Evolutionary conservation across 2,888 invertebrate species (phyloP).

Genomic region (Phania funesta): DNA sequence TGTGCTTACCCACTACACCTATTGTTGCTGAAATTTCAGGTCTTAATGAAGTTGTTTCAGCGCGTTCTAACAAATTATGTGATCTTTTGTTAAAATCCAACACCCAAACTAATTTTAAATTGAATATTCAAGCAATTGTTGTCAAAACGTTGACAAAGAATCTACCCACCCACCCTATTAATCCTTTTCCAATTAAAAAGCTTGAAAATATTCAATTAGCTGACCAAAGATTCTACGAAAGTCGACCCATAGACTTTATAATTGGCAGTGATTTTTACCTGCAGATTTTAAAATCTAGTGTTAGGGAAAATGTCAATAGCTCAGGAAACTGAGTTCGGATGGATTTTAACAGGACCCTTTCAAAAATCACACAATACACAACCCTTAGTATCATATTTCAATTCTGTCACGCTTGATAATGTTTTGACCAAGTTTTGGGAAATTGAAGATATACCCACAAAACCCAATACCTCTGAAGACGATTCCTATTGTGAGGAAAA

Average conservation of each 20-base stretch:
- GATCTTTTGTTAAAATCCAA: neutral
- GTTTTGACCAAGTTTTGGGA: neutral
- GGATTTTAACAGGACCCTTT: conserved; percentile 17
- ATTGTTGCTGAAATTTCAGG: conserved; percentile 16
- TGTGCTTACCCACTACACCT: too few relatives aligned
- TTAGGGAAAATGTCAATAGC: neutral
- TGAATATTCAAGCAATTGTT: neutral
- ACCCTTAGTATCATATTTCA: neutral
- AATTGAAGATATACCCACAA: neutral
- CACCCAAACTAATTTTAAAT: neutral
- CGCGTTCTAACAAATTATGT: neutral
- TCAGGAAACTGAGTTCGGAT: conserved; percentile 13
- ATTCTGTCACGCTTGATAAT: neutral
- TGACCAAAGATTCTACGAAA: neutral
- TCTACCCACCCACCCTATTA: neutral
- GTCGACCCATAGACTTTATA: neutral
- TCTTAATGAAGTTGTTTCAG: conserved; percentile 1
- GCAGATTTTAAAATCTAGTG: neutral
- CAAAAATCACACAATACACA: neutral
- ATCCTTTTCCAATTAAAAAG: neutral
- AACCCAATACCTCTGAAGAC: neutral
- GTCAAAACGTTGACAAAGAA: neutral
- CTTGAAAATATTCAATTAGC: neutral
- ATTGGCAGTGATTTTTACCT: conserved; percentile 3
- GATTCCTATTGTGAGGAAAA: neutral